Evolutionary conservation across 2,113 vertebrate genomes (phyloP).

Genomic region (Paedocypris sp.): DNA sequence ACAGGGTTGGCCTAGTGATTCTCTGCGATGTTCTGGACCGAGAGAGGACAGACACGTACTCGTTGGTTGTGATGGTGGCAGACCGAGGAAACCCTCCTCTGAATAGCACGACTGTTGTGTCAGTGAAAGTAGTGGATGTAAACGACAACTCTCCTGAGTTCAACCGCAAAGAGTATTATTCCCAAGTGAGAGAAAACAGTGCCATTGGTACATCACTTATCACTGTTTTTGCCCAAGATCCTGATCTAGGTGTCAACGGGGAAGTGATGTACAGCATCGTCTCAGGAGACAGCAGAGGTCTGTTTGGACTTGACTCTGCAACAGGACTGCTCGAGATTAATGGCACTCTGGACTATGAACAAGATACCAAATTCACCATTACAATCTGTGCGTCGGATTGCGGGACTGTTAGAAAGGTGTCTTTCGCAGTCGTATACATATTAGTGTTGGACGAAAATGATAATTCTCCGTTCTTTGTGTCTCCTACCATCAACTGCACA

Average conservation of each 20-base stretch:
- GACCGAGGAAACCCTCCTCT: slow-evolving; percentile 64
- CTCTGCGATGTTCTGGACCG: slow-evolving; percentile 67
- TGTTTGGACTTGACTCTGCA: slow-evolving; percentile 63
- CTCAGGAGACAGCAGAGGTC: slow-evolving; percentile 70
- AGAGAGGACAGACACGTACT: slow-evolving; percentile 59
- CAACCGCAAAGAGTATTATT: slow-evolving; percentile 57
- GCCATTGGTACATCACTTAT: slow-evolving; percentile 60
- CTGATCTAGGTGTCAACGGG: slow-evolving; percentile 64
- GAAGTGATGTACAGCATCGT: slow-evolving; percentile 65
- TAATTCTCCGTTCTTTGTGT: slow-evolving; percentile 72
- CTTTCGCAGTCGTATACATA: slow-evolving; percentile 67
- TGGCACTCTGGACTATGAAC: slow-evolving; percentile 76
- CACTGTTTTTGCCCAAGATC: slow-evolving; percentile 67
- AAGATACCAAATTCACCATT: slow-evolving; percentile 63
- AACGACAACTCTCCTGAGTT: slow-evolving; percentile 82
- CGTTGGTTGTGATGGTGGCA: slow-evolving; percentile 66
- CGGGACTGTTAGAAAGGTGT: slow-evolving; percentile 52
- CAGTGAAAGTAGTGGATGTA: slow-evolving; percentile 71
- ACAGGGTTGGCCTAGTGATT: slow-evolving; percentile 64
- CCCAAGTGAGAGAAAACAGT: slow-evolving; percentile 67
- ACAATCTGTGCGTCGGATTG: slow-evolving; percentile 71
- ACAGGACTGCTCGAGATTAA: slow-evolving; percentile 67
- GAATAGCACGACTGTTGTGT: slow-evolving; percentile 62
- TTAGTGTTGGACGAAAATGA: slow-evolving; percentile 81
- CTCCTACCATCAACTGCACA: slow-evolving; percentile 63